Conservation (phyloP, 1,140 invertebrate species). For the Cyphomyrmex costatus region DNA sequence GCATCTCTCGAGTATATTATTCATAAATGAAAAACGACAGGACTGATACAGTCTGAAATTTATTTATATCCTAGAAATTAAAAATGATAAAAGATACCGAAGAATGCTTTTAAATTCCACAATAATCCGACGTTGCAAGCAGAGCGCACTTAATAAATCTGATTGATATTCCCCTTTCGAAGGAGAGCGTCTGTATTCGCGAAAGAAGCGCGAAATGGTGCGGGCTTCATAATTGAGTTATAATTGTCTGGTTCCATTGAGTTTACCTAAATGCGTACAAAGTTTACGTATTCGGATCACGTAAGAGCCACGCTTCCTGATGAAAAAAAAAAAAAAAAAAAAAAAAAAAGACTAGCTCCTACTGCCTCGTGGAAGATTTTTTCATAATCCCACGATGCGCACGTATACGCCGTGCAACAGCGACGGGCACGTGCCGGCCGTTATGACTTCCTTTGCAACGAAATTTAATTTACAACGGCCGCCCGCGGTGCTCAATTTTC, state of each 20-base stretch:
- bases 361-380: conserved; percentile 70
- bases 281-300: conserved; percentile 75
- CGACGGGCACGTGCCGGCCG: conserved; percentile 76
- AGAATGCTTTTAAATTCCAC: conserved; percentile 6
- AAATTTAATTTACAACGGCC: conserved; percentile 80
- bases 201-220: conserved; percentile 48
- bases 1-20: not conserved
- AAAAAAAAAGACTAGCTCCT: not conserved
- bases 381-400: conserved; percentile 69
- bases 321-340: too few species aligned
- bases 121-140: not conserved
- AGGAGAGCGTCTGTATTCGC: not conserved
- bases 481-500: conserved; percentile 74
- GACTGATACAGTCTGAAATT: not conserved
- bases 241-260: conserved; percentile 59
- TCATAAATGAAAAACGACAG: not conserved
- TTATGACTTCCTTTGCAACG: conserved; percentile 78
- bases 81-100: not conserved
- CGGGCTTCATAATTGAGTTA: conserved; percentile 69
- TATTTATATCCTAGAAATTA: not conserved
- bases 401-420: conserved; percentile 58
- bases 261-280: conserved; percentile 10
- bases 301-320: conserved; percentile 79
- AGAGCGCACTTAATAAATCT: conserved; percentile 22
- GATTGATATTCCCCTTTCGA: not conserved